A percentile compares a stretch with the other conserved stretches of the same genome.
Evolutionary conservation across 2,797 vertebrate species (phyloP).

Genomic region (Brachyalestes nurse): DNA sequence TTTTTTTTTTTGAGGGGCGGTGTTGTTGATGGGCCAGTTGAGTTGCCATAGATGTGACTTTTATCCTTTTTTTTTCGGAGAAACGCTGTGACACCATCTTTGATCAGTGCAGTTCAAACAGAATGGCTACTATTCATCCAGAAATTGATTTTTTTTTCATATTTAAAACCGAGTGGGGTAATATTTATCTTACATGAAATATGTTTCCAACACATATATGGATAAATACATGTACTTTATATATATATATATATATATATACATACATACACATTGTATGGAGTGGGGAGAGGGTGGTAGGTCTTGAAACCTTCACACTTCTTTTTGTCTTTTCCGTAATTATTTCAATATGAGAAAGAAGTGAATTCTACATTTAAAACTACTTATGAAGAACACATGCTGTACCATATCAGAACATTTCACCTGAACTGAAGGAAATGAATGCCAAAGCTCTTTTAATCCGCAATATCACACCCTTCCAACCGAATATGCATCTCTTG

Average conservation of each 20-base stretch:
- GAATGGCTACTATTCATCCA: slow-evolving; percentile 13
- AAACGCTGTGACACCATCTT: slow-evolving; percentile 13
- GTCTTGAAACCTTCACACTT: too few species aligned
- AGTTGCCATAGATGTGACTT: slow-evolving; percentile 6
- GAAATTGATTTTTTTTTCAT: slow-evolving; percentile 6
- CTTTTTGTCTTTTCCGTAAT: too few species aligned
- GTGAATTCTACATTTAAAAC: too few species aligned
- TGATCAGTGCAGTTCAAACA: slow-evolving; percentile 28
- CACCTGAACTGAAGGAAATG: slow-evolving; percentile 2
- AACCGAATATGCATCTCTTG: slow-evolving; percentile 60
- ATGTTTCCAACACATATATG: background rate
- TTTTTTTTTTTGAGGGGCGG: too few species aligned
- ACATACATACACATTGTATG: too few species aligned
- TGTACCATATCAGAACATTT: too few species aligned
- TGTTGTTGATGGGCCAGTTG: slow-evolving; percentile 1
- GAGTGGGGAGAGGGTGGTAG: too few species aligned
- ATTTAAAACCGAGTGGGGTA: background rate
- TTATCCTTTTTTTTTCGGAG: slow-evolving; percentile 10
- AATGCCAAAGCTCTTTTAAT: slow-evolving; percentile 12
- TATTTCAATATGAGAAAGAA: too few species aligned
- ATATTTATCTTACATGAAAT: background rate
- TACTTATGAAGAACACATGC: too few species aligned
- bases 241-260: too few species aligned
- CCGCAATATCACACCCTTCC: slow-evolving; percentile 12
- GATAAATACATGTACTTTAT: too few species aligned